These are phyloP conservation scores for Protobothrops mucrosquamatus DNA, from an alignment of 2,113 vertebrate species.

Conservation along the genomic window DNA sequence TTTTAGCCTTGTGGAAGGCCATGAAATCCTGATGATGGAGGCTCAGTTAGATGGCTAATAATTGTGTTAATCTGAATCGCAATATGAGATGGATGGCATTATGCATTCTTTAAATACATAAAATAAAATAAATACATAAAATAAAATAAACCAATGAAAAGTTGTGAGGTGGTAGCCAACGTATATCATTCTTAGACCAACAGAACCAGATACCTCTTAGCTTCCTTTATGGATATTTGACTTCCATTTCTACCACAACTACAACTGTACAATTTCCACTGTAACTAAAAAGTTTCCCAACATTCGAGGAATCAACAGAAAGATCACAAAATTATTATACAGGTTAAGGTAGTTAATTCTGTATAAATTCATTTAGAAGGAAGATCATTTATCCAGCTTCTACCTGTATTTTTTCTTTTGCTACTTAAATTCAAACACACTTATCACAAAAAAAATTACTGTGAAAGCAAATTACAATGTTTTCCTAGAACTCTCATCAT, in stretches of 20 bases:
- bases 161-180: not conserved
- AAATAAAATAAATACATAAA: not conserved
- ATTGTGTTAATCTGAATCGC: not conserved
- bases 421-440: conserved; percentile 26
- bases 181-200: not conserved
- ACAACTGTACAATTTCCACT: not conserved
- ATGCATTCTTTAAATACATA: not conserved
- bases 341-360: not conserved
- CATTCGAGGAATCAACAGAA: not conserved
- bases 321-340: not conserved
- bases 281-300: not conserved
- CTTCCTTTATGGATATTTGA: not conserved
- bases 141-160: not conserved
- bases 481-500: not conserved
- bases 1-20: not conserved
- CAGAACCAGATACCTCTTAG: not conserved
- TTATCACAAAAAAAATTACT: not conserved
- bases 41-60: not conserved
- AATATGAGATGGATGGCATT: not conserved
- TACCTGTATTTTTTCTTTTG: not conserved
- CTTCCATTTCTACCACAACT: not conserved
- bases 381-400: not conserved
- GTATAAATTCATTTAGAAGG: not conserved
- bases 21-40: not conserved
- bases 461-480: not conserved